These are phyloP conservation scores for Hassar affinis DNA, from an alignment of 2,113 vertebrate species.

Conservation along the genomic window DNA sequence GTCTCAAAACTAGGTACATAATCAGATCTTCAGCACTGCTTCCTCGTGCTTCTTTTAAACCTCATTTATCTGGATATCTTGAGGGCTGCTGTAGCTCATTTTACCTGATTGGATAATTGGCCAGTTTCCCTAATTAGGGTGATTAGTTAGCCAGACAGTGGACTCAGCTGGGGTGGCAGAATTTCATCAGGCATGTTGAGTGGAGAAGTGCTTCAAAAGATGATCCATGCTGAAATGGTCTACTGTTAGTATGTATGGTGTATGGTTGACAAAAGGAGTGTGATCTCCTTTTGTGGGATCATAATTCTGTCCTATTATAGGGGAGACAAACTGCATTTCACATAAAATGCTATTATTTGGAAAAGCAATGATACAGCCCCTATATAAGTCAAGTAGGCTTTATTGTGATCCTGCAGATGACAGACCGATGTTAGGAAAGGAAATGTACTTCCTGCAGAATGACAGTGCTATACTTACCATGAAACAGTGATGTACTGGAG, in stretches of 20 bases:
- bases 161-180: constrained; percentile 44
- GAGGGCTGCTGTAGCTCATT: constrained; percentile 40
- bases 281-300: neutral
- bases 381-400: neutral
- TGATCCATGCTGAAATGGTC: constrained; percentile 25
- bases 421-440: neutral
- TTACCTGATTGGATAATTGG: constrained; percentile 48
- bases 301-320: constrained; percentile 15
- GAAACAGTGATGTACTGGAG: neutral
- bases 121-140: constrained; percentile 50
- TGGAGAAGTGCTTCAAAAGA: neutral
- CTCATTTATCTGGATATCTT: constrained; percentile 38
- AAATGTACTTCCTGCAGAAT: neutral
- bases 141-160: constrained; percentile 51
- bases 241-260: constrained; percentile 9
- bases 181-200: constrained; percentile 36
- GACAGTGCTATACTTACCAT: neutral
- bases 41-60: constrained; percentile 1
- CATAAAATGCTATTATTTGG: neutral
- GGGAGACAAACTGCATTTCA: neutral
- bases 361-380: neutral
- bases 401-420: neutral
- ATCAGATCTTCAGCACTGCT: neutral
- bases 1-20: neutral
- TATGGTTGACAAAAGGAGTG: constrained; percentile 19